Conservation (phyloP, 2,888 invertebrate genomes). For the Eristalis pertinax region DNA sequence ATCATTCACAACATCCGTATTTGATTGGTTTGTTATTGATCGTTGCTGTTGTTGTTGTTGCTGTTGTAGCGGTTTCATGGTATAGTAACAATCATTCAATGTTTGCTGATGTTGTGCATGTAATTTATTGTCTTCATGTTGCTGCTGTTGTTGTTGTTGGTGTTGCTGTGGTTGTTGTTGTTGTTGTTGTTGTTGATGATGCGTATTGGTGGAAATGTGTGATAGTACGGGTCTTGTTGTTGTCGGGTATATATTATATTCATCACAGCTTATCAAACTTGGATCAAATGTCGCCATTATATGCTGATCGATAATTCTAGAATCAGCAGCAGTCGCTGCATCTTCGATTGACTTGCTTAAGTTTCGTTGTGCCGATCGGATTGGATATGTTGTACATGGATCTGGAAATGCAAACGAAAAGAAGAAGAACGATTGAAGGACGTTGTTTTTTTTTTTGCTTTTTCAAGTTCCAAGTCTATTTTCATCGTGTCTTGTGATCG, state of each 20-base stretch:
- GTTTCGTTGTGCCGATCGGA: conserved; percentile 81
- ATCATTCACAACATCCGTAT: conserved; percentile 47
- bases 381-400: conserved; percentile 76
- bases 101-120: conserved; percentile 37
- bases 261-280: conserved; percentile 72
- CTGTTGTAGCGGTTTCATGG: conserved; percentile 73
- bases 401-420: conserved; percentile 15
- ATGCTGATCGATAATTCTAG: conserved; percentile 55
- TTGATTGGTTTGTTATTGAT: conserved; percentile 23
- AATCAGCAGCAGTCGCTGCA: conserved; percentile 74
- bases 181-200: conserved; percentile 52
- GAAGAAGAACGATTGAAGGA: conserved; percentile 16
- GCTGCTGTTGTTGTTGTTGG: no score
- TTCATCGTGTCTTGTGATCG: neutral
- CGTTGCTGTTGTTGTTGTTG: conserved; percentile 67
- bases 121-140: conserved; percentile 70
- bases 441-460: conserved; percentile 20
- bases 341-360: conserved; percentile 81
- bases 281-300: conserved; percentile 40
- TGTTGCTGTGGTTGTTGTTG: conserved; percentile 13
- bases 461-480: neutral
- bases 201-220: conserved; percentile 74
- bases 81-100: conserved; percentile 2
- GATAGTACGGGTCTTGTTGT: conserved; percentile 77
- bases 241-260: conserved; percentile 76